Evolutionary conservation across 1,140 invertebrate genomes (phyloP).

Genomic region (Papilio aristodemus): DNA sequence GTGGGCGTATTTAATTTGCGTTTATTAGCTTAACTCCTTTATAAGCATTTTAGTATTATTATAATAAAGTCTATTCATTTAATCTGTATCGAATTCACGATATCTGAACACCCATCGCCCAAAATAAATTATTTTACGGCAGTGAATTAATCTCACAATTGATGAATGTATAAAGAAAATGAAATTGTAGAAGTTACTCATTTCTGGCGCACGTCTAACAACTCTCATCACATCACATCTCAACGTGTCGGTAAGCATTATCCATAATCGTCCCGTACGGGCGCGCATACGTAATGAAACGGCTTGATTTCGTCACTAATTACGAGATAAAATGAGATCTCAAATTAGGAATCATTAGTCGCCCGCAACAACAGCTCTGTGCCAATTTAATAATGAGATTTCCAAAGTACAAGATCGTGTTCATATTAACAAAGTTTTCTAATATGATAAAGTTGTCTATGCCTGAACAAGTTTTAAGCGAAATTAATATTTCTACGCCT

Average conservation of each 20-base stretch:
- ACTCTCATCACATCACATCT: no score
- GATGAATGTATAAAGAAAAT: no score
- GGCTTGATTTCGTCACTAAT: conserved; percentile 16
- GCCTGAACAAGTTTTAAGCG: conserved; percentile 3
- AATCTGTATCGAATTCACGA: no score
- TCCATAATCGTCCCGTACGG: not conserved
- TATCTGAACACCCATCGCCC: no score
- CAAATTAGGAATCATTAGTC: not conserved
- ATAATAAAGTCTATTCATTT: no score
- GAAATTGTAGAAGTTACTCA: no score
- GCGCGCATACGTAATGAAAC: conserved; percentile 1
- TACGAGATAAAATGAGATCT: not conserved
- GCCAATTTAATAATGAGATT: conserved; percentile 16
- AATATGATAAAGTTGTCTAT: conserved; percentile 20
- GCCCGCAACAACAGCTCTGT: not conserved
- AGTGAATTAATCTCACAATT: no score
- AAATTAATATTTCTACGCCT: conserved; percentile 23
- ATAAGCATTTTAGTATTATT: no score
- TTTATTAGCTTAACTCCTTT: no score
- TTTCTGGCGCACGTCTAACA: no score
- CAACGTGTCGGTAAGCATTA: not conserved
- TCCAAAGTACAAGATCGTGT: conserved; percentile 9
- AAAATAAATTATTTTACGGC: no score
- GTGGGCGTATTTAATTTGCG: no score
- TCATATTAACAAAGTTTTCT: conserved; percentile 23